Base-by-base conservation (phyloP, 2,888 invertebrate genomes). In the Auanema freiburgensis region DNA sequence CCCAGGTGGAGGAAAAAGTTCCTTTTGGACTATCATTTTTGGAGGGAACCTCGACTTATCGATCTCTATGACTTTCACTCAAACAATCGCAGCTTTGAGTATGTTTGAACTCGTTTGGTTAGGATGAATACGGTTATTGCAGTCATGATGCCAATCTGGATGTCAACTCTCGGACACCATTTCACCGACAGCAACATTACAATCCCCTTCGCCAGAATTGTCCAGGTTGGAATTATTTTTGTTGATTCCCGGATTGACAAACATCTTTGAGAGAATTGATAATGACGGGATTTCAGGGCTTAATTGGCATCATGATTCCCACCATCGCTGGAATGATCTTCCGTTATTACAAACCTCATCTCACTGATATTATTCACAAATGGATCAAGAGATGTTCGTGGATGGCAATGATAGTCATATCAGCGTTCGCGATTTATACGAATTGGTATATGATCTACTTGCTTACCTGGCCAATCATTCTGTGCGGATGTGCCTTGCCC, bases 11-110 rank as follows among this genome's bases (percentile, higher is more conserved):
- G 95, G 94, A 0, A 92, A 93, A 42, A 93, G 93, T 52, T 96
- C 95, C 85, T 91, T 95, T 76, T 96, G 94, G 93, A 90, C 93
- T 0, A 90, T 91, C 73, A 88, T 95, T 23, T 87, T 95, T 4
- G 91, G 90, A 1, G 95, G 93, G 4, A 95, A 96, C 85, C 88
- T 96, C 3, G 91, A 93, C 84, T 87, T 96, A 49, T 93, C 93
- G 0, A 89, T 96, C 56, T 90, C 94, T 16, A 93, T 96, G 93
- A 96, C 95, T 0, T 89, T 93, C 3, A 87, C 92, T 60, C 91
- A 92, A 65, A 94, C 92, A 3, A 84, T 95, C 5, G 90, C 90
- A 0, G 90, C 93, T 0, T 91, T 95, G 80, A 91, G 90, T 89
- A 85, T 84, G 85, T n/a, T 46, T 46, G 46, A 46, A 46, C 52